phyloP scores from a whole-genome alignment of 1,140 invertebrate species.

The Papilio polyxenes region DNA sequence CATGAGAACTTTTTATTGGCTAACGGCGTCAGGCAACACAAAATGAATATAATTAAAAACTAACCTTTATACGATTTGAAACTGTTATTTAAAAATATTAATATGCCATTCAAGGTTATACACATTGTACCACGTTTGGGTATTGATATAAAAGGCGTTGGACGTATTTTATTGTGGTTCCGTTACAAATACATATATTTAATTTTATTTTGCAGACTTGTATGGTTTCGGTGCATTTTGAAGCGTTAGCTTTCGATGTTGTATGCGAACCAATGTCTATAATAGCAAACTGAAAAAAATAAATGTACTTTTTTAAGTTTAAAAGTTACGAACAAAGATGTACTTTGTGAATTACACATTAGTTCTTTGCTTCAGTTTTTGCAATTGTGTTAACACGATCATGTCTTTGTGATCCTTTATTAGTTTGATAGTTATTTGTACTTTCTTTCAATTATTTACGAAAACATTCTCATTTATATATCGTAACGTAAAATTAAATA shows the following conservation, averaged over 20 bases:
- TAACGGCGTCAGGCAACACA: conserved; percentile 65
- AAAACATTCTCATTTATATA: too few relatives aligned
- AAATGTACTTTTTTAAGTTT: background rate
- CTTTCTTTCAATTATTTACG: too few relatives aligned
- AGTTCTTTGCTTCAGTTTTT: too few relatives aligned
- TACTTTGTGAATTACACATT: background rate
- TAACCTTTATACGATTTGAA: conserved; percentile 67
- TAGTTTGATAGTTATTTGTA: too few relatives aligned
- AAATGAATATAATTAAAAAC: conserved; percentile 61
- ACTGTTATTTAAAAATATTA: conserved; percentile 66
- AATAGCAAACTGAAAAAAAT: background rate
- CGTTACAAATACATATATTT: conserved; percentile 41
- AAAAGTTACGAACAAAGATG: background rate
- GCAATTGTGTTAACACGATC: too few relatives aligned
- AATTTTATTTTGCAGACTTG: background rate
- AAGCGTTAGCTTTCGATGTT: background rate
- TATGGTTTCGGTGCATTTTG: conserved; percentile 29
- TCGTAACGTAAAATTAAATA: too few relatives aligned
- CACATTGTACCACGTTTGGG: conserved; percentile 55
- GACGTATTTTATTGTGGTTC: conserved; percentile 33
- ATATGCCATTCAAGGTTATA: conserved; percentile 63
- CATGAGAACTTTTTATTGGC: conserved; percentile 67
- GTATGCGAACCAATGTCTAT: background rate
- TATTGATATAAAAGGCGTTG: conserved; percentile 46
- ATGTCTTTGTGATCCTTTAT: too few relatives aligned